phyloP scores from a whole-genome alignment of 1,140 invertebrate species.

The Mamestra configurata region DNA sequence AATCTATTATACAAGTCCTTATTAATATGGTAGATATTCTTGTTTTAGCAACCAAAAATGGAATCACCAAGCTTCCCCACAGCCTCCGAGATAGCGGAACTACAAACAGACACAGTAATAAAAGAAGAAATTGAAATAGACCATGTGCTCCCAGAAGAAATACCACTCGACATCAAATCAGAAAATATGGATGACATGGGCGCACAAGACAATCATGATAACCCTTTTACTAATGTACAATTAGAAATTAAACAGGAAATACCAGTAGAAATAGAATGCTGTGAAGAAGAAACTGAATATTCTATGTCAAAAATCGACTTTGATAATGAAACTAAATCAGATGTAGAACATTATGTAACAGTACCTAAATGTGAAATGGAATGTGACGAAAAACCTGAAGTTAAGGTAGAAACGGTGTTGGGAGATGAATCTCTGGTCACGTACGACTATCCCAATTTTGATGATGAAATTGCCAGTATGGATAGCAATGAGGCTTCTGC shows the following conservation, averaged over 20 bases:
- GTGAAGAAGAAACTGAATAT: slow-evolving; percentile 24
- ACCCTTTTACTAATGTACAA: slow-evolving; percentile 69
- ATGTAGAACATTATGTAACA: background rate
- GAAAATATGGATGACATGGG: slow-evolving; percentile 54
- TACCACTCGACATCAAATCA: slow-evolving; percentile 58
- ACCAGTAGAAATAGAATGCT: slow-evolving; percentile 50
- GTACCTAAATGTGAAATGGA: slow-evolving; percentile 47
- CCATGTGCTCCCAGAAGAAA: slow-evolving; percentile 48
- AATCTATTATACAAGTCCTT: no score
- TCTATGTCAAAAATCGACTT: slow-evolving; percentile 19
- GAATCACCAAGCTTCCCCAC: background rate
- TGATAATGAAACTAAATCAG: background rate
- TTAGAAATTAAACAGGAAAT: slow-evolving; percentile 71
- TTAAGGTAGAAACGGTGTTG: slow-evolving; percentile 57
- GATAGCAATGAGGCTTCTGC: slow-evolving; percentile 76
- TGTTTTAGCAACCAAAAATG: slow-evolving; percentile 38
- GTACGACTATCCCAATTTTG: slow-evolving; percentile 74
- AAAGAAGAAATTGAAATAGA: slow-evolving; percentile 56
- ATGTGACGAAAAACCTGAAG: slow-evolving; percentile 51
- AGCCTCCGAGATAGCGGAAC: background rate
- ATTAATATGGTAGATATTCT: no score
- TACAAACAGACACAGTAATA: slow-evolving; percentile 30
- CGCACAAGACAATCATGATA: slow-evolving; percentile 52
- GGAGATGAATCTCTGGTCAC: slow-evolving; percentile 63
- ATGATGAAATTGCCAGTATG: slow-evolving; percentile 71